Base-by-base conservation (phyloP, 2,797 vertebrate species). In the Epinephelus malabaricus region DNA sequence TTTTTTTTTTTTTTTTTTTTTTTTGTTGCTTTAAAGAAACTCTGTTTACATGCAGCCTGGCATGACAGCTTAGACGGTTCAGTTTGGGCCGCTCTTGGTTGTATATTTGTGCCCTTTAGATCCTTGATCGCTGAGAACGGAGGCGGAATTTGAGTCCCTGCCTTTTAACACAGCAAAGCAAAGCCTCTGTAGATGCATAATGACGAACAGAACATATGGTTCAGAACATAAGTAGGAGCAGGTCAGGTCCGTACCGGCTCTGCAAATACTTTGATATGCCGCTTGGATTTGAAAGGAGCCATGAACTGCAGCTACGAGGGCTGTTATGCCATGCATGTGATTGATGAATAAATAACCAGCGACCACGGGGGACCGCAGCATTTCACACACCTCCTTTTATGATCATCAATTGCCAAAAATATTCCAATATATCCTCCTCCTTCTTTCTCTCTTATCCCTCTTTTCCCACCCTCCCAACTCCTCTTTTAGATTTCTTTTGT, bases 401-500 rank as follows among this genome's bases (percentile, higher is more conserved):
- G 69, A 87, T 82, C 76, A 71, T 79, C 56, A 23, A 59, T 86
- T 72, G 74, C 77, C 64, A 75, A 83, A 86, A 89, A 78, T 73
- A 90, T 85, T 85, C 79, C 69, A 74, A 82, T 59, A 65, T 79
- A 81, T 61, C 83, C 66, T 81, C 71, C 49, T 73, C 50, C 65
- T 79, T 69, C 60, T 46, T 66, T 64, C 27, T 77, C 61, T 76
- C 72, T 75, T 68, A 77, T 73, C 56, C 78, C 71, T 69, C 40
- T 38, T 69, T 79, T 62, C 63, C 68, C 13, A 56, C 67, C 65
- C 13, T 54, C 67, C 58, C 71, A 63, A 77, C 70, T 83, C 79
- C 81, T 89, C 75, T 78, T 83, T 87, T 69, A 85, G 81, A 89
- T 87, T 86, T 80, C 81, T 85, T 93, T 92, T 93, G 94, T 95